Conservation (phyloP, 2,888 invertebrate genomes). For the Pollenia griseotomentosa region DNA sequence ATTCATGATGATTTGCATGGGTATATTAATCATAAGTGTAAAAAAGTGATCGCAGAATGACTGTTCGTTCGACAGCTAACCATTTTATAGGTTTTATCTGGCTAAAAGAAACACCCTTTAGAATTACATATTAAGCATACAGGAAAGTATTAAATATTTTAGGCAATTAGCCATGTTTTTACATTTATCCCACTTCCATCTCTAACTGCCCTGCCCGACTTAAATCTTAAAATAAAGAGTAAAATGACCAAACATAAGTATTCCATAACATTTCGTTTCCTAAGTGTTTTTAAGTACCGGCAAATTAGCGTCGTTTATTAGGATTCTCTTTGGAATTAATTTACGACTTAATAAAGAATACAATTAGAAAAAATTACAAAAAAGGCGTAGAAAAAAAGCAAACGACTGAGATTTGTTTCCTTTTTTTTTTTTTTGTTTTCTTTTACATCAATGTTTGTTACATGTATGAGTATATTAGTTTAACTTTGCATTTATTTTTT, state of each 20-base stretch:
- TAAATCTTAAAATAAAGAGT: constrained; percentile 8
- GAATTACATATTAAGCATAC: not conserved
- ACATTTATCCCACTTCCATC: not conserved
- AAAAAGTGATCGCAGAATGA: too few species aligned
- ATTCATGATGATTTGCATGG: too few species aligned
- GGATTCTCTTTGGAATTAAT: constrained; percentile 76
- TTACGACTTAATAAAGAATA: constrained; percentile 73
- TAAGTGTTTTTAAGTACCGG: constrained; percentile 72
- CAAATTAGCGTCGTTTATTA: constrained; percentile 78
- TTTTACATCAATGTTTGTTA: constrained; percentile 31
- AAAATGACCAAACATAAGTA: constrained; percentile 64
- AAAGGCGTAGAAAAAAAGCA: constrained; percentile 35
- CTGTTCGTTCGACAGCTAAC: too few species aligned
- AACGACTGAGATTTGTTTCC: constrained; percentile 73
- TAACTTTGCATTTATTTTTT: constrained; percentile 51
- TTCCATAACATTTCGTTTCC: constrained; percentile 49
- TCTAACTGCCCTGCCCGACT: not conserved
- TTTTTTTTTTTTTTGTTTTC: constrained; percentile 51
- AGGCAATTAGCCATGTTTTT: constrained; percentile 59
- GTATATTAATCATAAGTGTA: too few species aligned
- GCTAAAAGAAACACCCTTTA: not conserved
- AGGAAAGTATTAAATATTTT: constrained; percentile 23
- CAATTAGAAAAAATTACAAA: constrained; percentile 70
- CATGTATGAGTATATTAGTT: constrained; percentile 58
- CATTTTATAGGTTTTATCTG: too few species aligned